Evolutionary conservation across 23 tunicate species (phyloP).

Genomic region (Diplosoma virens): DNA sequence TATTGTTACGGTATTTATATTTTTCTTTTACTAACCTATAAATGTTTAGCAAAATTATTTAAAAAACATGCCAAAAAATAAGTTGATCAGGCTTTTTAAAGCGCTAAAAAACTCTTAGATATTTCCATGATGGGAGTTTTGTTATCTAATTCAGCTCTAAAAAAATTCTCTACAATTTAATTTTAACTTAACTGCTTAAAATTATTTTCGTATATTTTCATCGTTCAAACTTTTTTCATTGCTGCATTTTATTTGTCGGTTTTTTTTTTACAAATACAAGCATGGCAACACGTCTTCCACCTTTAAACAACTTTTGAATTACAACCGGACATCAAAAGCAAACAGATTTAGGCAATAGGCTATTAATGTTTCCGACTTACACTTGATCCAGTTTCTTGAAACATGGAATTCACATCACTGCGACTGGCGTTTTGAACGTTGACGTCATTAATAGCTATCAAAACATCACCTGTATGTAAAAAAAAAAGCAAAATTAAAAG

Average conservation of each 20-base stretch:
- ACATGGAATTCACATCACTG: slow-evolving; percentile 49
- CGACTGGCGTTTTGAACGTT: slow-evolving; percentile 43
- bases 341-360: neutral
- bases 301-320: neutral
- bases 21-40: too few relatives aligned
- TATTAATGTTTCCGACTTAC: slow-evolving; percentile 20
- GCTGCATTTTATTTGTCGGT: neutral
- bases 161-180: too few relatives aligned
- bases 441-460: slow-evolving; percentile 62
- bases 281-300: too few relatives aligned
- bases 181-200: too few relatives aligned
- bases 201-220: neutral
- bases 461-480: slow-evolving; percentile 70
- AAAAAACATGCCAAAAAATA: too few relatives aligned
- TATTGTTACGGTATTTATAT: too few relatives aligned
- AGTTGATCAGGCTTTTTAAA: too few relatives aligned
- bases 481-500: neutral
- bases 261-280: neutral
- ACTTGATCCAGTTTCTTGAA: slow-evolving; percentile 39
- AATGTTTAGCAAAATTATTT: too few relatives aligned
- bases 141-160: too few relatives aligned
- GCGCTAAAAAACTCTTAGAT: too few relatives aligned
- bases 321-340: neutral
- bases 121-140: too few relatives aligned
- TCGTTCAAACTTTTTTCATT: neutral